Evolutionary conservation across 2,888 invertebrate genomes (phyloP).

Genomic region (Priapulus caudatus): DNA sequence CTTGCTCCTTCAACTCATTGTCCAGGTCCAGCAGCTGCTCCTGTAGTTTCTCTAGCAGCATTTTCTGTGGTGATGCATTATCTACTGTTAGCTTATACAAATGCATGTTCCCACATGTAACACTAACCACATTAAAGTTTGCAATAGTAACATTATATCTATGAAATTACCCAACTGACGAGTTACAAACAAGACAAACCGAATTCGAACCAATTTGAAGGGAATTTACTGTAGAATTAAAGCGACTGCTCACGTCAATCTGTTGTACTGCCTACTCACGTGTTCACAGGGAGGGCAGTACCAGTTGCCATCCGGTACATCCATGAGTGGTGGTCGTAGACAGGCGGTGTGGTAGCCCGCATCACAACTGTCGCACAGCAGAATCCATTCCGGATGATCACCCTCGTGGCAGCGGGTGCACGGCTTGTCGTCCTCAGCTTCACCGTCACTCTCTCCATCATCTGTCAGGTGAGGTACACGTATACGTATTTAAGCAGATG

Average conservation of each 20-base stretch:
- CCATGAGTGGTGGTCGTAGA: conserved; percentile 75
- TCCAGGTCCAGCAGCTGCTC: conserved; percentile 49
- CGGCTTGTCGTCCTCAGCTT: conserved; percentile 51
- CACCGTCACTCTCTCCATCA: conserved; percentile 25
- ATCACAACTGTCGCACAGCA: conserved; percentile 90
- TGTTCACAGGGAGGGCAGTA: conserved; percentile 95
- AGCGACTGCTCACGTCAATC: neutral
- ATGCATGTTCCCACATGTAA: too few species aligned
- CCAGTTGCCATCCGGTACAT: conserved; percentile 96
- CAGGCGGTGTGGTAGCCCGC: conserved; percentile 94
- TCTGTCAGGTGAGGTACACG: too few species aligned
- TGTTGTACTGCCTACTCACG: conserved; percentile 46
- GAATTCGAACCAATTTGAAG: neutral
- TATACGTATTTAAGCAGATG: too few species aligned
- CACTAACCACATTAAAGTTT: conserved; percentile 14
- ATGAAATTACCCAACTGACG: conserved; percentile 6
- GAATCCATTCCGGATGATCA: conserved; percentile 88
- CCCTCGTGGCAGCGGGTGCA: conserved; percentile 81
- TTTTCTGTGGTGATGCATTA: too few species aligned
- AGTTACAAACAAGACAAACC: conserved; percentile 21
- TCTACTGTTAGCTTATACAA: too few species aligned
- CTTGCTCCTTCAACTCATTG: conserved; percentile 39
- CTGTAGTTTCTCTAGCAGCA: conserved; percentile 57
- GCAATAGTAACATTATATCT: conserved; percentile 10
- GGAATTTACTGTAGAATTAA: neutral